Evolutionary conservation across 2,113 vertebrate genomes (phyloP), one percentile per base, ranked within the genome.

Genomic region (Arizona elegans): DNA sequence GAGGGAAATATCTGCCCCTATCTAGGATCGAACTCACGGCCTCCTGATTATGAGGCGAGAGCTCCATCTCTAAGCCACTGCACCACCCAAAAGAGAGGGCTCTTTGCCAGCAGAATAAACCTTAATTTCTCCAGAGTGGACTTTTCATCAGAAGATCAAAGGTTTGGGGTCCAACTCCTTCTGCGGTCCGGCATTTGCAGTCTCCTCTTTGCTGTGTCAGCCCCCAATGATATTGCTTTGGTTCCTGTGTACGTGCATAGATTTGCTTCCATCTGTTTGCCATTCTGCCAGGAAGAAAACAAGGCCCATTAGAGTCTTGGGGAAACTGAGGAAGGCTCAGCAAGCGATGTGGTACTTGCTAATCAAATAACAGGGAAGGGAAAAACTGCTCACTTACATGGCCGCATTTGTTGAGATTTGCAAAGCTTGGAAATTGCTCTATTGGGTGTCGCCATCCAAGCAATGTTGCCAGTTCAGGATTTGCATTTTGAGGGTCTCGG

Each of bases 401-500:
- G 38, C 87, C 29, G 15, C 1, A 5, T 94, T 94, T 92, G 91
- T 90, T 95, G n/a, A 93, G 96, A 96, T 95, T 93, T 96, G 96
- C 89, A 90, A 93, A 92, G 94, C 93, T 92, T 15, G 38, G 94
- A 47, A 86, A 95, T 92, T 29, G n/a, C 3, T 23, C 93, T 95
- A 93, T 33, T 93, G 87, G 87, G 43, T 92, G 92, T 89, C 92
- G 95, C 92, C 0, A 8, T 54, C 52, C 94, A 95, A 95, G 90
- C 53, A 0, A 85, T 0, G 87, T 93, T 89, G 75, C 88, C 43
- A 93, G 90, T 91, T 86, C 91, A 92, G 94, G 15, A 8, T 96
- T 91, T 94, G 95, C 95, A 55, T 26, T 2, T 75, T 75, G 94
- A 95, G 95, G 94, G 93, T 86, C 43, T 50, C 47, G 1, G 1